A percentile compares a stretch with the other conserved stretches of the same genome.
Evolutionary conservation across 2,113 vertebrate species (phyloP).

Genomic region (Dermatemys mawii): DNA sequence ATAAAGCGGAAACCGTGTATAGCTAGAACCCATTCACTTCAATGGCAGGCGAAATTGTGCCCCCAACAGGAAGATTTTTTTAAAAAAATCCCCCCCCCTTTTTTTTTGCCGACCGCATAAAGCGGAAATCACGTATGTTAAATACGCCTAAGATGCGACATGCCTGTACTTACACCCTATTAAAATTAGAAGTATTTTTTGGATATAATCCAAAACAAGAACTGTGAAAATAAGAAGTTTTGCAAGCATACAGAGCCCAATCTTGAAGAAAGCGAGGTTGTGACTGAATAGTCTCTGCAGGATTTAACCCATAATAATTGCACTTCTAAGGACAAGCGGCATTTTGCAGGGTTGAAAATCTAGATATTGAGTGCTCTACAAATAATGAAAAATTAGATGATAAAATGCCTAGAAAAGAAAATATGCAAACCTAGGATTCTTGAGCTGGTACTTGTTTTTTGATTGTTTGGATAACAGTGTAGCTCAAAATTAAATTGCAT

Average conservation of each 20-base stretch:
- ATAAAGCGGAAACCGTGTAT: too few species aligned
- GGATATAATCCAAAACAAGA: too few species aligned
- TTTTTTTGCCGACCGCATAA: too few species aligned
- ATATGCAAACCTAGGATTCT: not conserved
- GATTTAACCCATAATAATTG: not conserved
- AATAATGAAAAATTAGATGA: not conserved
- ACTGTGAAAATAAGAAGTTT: not conserved
- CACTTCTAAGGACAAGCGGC: not conserved
- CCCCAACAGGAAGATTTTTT: too few species aligned
- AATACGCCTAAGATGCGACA: too few species aligned
- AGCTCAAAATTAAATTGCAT: not conserved
- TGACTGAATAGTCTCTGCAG: not conserved
- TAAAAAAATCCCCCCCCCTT: too few species aligned
- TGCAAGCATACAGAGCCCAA: not conserved
- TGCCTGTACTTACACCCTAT: not conserved
- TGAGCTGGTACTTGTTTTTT: not conserved
- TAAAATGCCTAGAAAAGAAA: not conserved
- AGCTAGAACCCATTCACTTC: too few species aligned
- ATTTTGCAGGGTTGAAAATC: not conserved
- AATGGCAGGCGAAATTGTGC: too few species aligned
- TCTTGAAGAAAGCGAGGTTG: not conserved
- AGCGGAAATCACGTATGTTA: too few species aligned
- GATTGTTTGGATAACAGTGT: not conserved
- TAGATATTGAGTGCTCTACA: not conserved
- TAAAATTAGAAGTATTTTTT: not conserved